Conservation (phyloP, 2,888 invertebrate species). For the Biston stratarius region DNA sequence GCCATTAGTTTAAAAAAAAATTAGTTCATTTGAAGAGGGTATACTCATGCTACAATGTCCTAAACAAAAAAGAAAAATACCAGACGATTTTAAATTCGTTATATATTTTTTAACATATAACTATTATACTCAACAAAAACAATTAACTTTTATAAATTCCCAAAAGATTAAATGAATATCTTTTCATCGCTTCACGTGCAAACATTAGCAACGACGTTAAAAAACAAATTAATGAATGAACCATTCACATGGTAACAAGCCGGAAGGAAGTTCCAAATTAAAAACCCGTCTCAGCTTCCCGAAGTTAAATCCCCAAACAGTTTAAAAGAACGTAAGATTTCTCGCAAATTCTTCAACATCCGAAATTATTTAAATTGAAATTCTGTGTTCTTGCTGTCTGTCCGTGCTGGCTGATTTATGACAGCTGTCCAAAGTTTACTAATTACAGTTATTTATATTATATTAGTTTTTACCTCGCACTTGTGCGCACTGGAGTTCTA, state of each 20-base stretch:
- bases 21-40: too few species aligned
- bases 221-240: conserved; percentile 16
- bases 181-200: too few species aligned
- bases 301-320: conserved; percentile 31
- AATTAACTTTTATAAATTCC: too few species aligned
- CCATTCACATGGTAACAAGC: conserved; percentile 22
- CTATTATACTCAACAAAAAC: too few species aligned
- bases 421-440: conserved; percentile 58
- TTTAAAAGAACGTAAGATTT: conserved; percentile 32
- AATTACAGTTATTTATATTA: conserved; percentile 55
- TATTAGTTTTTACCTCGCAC: conserved; percentile 49
- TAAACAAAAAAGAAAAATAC: too few species aligned
- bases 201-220: conserved; percentile 23
- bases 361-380: conserved; percentile 54
- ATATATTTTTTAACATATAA: too few species aligned
- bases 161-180: too few species aligned
- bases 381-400: conserved; percentile 54
- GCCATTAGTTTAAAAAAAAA: too few species aligned
- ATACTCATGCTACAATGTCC: too few species aligned
- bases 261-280: conserved; percentile 20
- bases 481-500: conserved; percentile 26
- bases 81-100: too few species aligned
- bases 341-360: conserved; percentile 43
- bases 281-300: conserved; percentile 24
- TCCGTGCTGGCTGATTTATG: conserved; percentile 59